Base-by-base conservation (phyloP, 2,113 vertebrate genomes). In the Oncorhynchus mykiss region DNA sequence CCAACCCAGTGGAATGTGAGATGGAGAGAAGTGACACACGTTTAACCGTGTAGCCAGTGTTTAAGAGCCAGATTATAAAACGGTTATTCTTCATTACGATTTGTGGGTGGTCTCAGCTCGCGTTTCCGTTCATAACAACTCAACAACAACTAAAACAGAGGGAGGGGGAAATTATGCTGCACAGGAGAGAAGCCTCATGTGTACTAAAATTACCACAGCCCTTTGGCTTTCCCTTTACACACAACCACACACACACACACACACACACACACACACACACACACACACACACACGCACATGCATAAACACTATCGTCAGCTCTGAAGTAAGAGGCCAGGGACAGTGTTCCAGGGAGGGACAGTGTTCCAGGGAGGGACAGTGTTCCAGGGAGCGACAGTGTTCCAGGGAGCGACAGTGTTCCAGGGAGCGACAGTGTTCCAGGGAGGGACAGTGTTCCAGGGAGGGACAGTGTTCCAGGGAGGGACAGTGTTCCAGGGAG, bases 91-190 rank as follows among this genome's bases (percentile, higher is more conserved):
- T 77, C 75, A 82, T 69, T 80, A 51, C 11, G 59, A 76, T 18
- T 70, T 75, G 51, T 82, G 81, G 83, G 83, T 87, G 85, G 85
- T 74, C 84, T 45, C 6, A 18, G 9, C 31, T 49, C 29, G 5
- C 3, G 62, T 22, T 25, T 67, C 73, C 20, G 34, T 34, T 69
- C 2, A 45, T 45, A n/a, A 5, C 31, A 1, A 69, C 67, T 39
- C 31, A 45, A 69, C 16, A 69, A 69, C 59, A 67, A 31, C 2
- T 2, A 31, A 31, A 39, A 39, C 39, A 67, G 64, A 22, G 29
- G 29, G 12, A 22, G 9, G 8, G 34, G 34, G 67, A 69, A 13
- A 18, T 5, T 16, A 45, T 18, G 34, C 8, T 11, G 4, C 18
- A 20, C 31, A 69, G 22, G 25, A 62, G 27, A 70, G 66, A 18